These are phyloP conservation scores for Leucophenga maculata DNA, from an alignment of 2,888 invertebrate genomes.

Conservation along the genomic window DNA sequence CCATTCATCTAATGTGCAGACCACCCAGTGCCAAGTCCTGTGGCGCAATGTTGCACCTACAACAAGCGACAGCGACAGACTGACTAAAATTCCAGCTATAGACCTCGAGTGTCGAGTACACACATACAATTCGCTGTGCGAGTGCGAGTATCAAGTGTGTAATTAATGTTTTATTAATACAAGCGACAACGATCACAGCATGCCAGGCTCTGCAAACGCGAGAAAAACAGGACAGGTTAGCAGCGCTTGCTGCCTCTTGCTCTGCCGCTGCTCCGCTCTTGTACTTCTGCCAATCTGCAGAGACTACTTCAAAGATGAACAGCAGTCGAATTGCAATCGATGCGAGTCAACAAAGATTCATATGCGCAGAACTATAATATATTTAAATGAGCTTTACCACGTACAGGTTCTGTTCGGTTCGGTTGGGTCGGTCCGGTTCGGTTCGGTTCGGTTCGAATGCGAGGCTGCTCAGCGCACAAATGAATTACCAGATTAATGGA, in stretches of 20 bases:
- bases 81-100: slow-evolving; percentile 10
- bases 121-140: neutral
- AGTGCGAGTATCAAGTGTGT: slow-evolving; percentile 57
- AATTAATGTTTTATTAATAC: slow-evolving; percentile 72
- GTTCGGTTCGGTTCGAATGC: too few relatives aligned
- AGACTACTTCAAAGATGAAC: slow-evolving; percentile 59
- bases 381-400: slow-evolving; percentile 47
- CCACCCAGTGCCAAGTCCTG: slow-evolving; percentile 54
- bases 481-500: slow-evolving; percentile 73
- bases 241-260: neutral
- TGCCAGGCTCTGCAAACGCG: slow-evolving; percentile 42
- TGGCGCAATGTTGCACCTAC: slow-evolving; percentile 27
- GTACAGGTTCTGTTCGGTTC: too few relatives aligned
- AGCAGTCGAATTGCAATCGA: slow-evolving; percentile 71
- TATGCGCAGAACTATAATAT: slow-evolving; percentile 64
- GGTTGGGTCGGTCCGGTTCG: too few relatives aligned
- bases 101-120: slow-evolving; percentile 54
- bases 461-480: slow-evolving; percentile 49
- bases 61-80: slow-evolving; percentile 56
- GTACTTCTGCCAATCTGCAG: neutral
- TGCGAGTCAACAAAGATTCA: slow-evolving; percentile 58
- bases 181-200: slow-evolving; percentile 68
- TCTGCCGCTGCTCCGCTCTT: too few relatives aligned
- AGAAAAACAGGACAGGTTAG: neutral
- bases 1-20: slow-evolving; percentile 57